These are phyloP conservation scores for Drosophila navojoa DNA, from an alignment of 1,140 invertebrate species.

Conservation along the genomic window DNA sequence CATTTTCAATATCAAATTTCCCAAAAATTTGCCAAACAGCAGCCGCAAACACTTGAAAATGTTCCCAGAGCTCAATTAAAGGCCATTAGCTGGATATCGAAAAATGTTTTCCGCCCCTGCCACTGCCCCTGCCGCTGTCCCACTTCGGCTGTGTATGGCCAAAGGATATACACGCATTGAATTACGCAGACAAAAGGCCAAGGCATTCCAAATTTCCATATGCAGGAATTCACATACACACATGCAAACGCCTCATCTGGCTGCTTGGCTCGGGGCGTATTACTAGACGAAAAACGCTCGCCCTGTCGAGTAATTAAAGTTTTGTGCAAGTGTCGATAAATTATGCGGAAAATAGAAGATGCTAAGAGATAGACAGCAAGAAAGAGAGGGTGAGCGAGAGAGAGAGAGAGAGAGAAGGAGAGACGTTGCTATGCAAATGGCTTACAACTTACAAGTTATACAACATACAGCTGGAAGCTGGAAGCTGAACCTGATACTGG, in stretches of 20 bases:
- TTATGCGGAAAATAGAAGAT: slow-evolving; percentile 63
- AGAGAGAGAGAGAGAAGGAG: neutral
- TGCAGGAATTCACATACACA: slow-evolving; percentile 67
- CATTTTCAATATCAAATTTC: slow-evolving; percentile 76
- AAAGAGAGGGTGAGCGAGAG: neutral
- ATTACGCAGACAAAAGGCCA: slow-evolving; percentile 69
- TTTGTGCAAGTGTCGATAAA: slow-evolving; percentile 80
- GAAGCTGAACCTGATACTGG: slow-evolving; percentile 5
- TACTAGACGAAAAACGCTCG: slow-evolving; percentile 49
- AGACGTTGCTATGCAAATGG: slow-evolving; percentile 66
- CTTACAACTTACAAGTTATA: slow-evolving; percentile 50
- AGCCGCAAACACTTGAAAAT: slow-evolving; percentile 80
- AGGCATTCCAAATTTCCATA: slow-evolving; percentile 62
- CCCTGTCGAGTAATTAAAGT: slow-evolving; percentile 76
- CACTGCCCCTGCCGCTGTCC: neutral
- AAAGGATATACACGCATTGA: slow-evolving; percentile 78
- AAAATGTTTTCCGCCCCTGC: slow-evolving; percentile 14
- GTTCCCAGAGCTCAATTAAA: slow-evolving; percentile 81
- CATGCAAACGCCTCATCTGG: neutral
- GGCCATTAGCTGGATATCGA: slow-evolving; percentile 66
- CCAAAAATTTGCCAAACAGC: slow-evolving; percentile 56
- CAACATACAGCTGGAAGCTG: slow-evolving; percentile 34
- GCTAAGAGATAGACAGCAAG: neutral
- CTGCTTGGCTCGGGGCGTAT: slow-evolving; percentile 28
- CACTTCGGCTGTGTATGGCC: slow-evolving; percentile 59